phyloP scores from a whole-genome alignment of 2,797 vertebrate genomes.

The Hydrolagus colliei region DNA sequence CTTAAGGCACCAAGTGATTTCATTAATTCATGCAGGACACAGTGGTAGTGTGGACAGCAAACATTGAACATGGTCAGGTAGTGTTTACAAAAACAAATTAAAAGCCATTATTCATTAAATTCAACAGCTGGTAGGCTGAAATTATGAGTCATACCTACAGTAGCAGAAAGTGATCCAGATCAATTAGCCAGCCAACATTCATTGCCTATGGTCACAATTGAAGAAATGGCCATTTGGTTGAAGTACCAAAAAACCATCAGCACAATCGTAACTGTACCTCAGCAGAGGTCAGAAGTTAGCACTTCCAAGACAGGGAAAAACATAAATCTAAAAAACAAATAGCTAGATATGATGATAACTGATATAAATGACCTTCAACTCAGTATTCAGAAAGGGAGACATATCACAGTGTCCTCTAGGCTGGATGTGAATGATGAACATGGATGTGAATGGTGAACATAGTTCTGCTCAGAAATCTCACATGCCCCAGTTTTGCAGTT shows the following conservation, averaged over 20 bases:
- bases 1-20: not conserved
- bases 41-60: not conserved
- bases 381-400: too few relatives aligned
- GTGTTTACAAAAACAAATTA: constrained; percentile 3
- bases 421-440: too few relatives aligned
- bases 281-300: not conserved
- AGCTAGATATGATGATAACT: not conserved
- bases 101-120: constrained; percentile 20
- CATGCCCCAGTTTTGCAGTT: too few relatives aligned
- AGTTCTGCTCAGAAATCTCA: too few relatives aligned
- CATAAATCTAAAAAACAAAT: not conserved
- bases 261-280: not conserved
- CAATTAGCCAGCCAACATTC: not conserved
- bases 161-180: not conserved
- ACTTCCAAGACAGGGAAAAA: not conserved
- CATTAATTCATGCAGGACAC: too few relatives aligned
- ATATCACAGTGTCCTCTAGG: too few relatives aligned
- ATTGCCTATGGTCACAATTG: not conserved
- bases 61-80: not conserved
- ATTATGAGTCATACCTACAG: not conserved
- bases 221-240: not conserved
- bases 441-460: too few relatives aligned
- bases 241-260: not conserved
- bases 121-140: not conserved
- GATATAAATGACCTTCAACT: too few relatives aligned